A percentile compares a stretch with the other conserved stretches of the same genome.
Evolutionary conservation across 2,797 vertebrate genomes (phyloP).

Genomic region (Hydrocynus forskahlii): DNA sequence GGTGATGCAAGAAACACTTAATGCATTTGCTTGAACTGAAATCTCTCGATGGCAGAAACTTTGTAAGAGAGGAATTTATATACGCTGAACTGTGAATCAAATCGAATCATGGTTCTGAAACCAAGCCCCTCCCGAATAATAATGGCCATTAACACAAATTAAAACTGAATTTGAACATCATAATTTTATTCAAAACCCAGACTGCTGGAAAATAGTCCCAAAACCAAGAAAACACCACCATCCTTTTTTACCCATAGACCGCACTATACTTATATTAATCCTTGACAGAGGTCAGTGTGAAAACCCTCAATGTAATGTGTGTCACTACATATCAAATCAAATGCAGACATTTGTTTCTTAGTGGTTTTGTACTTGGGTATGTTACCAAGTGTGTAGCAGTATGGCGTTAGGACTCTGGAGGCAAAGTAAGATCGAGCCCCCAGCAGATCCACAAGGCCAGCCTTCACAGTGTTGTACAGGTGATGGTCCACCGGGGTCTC

Average conservation of each 20-base stretch:
- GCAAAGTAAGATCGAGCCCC: constrained; percentile 85
- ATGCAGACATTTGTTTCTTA: not conserved
- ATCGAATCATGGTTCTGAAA: too few species aligned
- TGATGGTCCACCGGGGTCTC: constrained; percentile 80
- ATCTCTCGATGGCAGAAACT: too few species aligned
- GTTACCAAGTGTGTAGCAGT: constrained; percentile 89
- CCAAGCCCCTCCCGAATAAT: too few species aligned
- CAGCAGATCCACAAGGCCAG: constrained; percentile 82
- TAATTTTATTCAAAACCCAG: not conserved
- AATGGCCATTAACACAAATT: not conserved
- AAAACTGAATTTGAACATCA: not conserved
- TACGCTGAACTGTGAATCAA: too few species aligned
- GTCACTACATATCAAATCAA: not conserved
- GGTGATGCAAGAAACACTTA: too few species aligned
- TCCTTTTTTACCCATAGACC: not conserved
- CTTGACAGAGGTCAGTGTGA: too few species aligned
- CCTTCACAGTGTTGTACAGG: constrained; percentile 82
- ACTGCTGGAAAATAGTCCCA: not conserved
- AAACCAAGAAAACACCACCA: not conserved
- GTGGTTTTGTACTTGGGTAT: not conserved
- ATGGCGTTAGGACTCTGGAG: constrained; percentile 85
- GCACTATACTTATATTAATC: too few species aligned
- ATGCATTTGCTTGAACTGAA: too few species aligned
- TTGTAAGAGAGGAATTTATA: too few species aligned
- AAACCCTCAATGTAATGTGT: not conserved